Conservation (phyloP, 2,113 vertebrate genomes). For the Centropus bengalensis region DNA sequence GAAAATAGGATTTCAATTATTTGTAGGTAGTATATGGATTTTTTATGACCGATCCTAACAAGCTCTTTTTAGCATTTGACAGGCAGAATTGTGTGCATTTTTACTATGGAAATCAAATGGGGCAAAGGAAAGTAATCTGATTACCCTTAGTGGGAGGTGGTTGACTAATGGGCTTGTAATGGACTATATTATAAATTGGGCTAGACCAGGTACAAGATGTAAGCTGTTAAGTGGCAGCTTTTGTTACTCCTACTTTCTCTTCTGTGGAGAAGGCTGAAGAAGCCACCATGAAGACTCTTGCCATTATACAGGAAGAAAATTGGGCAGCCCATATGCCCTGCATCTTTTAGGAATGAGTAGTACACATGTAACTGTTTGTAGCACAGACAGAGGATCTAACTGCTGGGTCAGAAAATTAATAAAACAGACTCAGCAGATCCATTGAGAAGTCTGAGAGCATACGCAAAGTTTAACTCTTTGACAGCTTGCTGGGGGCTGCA, state of each 20-base stretch:
- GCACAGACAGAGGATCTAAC: not conserved
- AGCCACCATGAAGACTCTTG: not conserved
- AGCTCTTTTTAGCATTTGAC: not conserved
- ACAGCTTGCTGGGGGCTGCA: not conserved
- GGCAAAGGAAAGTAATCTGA: not conserved
- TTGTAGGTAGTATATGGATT: not conserved
- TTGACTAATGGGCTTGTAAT: not conserved
- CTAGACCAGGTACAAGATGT: not conserved
- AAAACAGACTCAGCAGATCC: not conserved
- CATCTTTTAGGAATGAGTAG: not conserved
- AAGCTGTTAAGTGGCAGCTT: not conserved
- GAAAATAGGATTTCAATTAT: constrained; percentile 55
- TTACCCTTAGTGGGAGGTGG: not conserved
- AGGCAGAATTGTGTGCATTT: not conserved
- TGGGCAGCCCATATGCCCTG: not conserved
- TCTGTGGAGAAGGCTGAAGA: not conserved
- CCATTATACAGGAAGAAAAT: not conserved
- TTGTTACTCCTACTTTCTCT: not conserved
- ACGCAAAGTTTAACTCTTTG: not conserved
- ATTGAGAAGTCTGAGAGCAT: not conserved
- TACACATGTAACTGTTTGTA: not conserved
- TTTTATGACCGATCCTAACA: not conserved
- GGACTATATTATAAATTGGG: not conserved
- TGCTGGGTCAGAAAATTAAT: not conserved
- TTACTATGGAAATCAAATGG: not conserved